Conservation (phyloP, 2,888 invertebrate species). For the Pherbina coryleti region DNA sequence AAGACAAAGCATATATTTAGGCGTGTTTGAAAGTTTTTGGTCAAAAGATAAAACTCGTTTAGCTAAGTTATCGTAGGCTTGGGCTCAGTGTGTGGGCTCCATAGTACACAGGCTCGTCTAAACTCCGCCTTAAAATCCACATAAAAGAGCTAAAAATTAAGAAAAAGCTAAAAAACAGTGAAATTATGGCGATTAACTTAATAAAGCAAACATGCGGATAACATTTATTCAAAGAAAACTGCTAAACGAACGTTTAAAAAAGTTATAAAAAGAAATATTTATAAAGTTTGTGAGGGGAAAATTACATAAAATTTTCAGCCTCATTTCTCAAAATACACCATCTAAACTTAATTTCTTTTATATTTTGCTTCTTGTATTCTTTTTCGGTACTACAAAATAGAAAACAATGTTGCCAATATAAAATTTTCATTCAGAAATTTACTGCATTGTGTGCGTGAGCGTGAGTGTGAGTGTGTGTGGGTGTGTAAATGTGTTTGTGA, state of each 20-base stretch:
- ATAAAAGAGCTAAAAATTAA: neutral
- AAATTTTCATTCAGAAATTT: slow-evolving; percentile 7
- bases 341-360: no score
- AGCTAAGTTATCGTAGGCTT: no score
- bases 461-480: neutral
- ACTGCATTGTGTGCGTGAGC: neutral
- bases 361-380: neutral
- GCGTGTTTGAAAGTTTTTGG: slow-evolving; percentile 1
- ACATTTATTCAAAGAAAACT: no score
- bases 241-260: neutral
- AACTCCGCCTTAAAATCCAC: neutral
- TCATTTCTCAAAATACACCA: no score
- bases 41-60: no score
- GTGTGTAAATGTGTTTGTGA: neutral
- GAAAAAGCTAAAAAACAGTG: neutral
- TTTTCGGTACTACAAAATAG: slow-evolving; percentile 5
- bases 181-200: neutral
- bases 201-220: no score
- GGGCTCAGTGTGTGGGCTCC: no score
- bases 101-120: neutral
- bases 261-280: neutral
- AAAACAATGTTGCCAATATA: slow-evolving; percentile 9
- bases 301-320: no score
- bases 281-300: no score
- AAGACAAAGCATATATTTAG: neutral